Evolutionary conservation across 1,140 invertebrate species (phyloP).

Genomic region (Episyrphus balteatus): DNA sequence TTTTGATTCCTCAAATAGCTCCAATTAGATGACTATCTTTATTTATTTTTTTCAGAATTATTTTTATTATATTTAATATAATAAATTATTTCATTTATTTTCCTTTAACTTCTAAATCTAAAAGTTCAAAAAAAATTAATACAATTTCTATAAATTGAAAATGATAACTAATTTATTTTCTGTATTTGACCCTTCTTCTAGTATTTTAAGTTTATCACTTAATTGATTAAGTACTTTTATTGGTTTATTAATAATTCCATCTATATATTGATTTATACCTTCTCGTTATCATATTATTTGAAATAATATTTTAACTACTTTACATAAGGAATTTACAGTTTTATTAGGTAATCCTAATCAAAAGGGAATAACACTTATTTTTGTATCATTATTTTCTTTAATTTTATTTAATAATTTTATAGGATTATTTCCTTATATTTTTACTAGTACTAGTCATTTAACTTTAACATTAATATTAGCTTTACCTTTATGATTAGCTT

Average conservation of each 20-base stretch:
- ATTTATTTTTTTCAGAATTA: conserved; percentile 39
- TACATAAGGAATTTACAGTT: conserved; percentile 43
- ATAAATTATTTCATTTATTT: conserved; percentile 37
- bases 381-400: conserved; percentile 44
- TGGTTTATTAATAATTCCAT: conserved; percentile 38
- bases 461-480: conserved; percentile 42
- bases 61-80: conserved; percentile 41
- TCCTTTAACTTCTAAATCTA: conserved; percentile 15
- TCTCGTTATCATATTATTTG: conserved; percentile 37
- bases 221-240: conserved; percentile 44
- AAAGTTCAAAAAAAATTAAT: conserved; percentile 28
- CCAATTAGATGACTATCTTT: conserved; percentile 41
- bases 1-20: conserved; percentile 44
- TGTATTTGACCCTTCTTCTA: conserved; percentile 41
- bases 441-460: conserved; percentile 50
- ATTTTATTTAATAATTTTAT: conserved; percentile 51
- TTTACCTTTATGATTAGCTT: conserved; percentile 47
- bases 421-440: conserved; percentile 56
- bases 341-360: conserved; percentile 33
- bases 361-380: conserved; percentile 39
- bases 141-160: conserved; percentile 38
- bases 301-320: conserved; percentile 36
- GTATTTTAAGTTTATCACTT: conserved; percentile 37
- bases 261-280: conserved; percentile 40
- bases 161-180: conserved; percentile 47